Conservation (phyloP, 2,797 vertebrate species). For the Clarias laeviceps region DNA sequence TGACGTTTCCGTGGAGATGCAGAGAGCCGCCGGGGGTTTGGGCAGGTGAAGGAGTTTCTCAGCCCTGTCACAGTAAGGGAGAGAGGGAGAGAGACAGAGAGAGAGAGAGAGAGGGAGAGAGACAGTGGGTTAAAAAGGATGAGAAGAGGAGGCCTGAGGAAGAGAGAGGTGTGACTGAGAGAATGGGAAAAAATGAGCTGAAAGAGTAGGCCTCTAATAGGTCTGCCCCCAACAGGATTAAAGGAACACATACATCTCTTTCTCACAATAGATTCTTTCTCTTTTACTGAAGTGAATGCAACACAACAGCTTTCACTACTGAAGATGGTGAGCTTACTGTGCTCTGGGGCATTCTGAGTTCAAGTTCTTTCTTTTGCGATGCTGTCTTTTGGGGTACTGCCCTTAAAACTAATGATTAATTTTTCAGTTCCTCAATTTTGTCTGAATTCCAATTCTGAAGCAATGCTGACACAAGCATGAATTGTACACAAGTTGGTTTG, state of each 20-base stretch:
- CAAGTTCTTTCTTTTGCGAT: constrained; percentile 37
- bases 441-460: neutral
- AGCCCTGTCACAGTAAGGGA: constrained; percentile 55
- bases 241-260: constrained; percentile 64
- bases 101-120: constrained; percentile 55
- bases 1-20: constrained; percentile 65
- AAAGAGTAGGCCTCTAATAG: constrained; percentile 42
- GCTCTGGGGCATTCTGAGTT: constrained; percentile 54
- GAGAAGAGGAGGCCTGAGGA: neutral
- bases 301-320: constrained; percentile 57
- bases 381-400: constrained; percentile 3
- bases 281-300: constrained; percentile 63
- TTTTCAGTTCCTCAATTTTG: constrained; percentile 32
- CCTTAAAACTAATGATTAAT: constrained; percentile 20
- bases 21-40: constrained; percentile 50
- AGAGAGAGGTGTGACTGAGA: constrained; percentile 45
- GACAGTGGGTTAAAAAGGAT: constrained; percentile 17
- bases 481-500: neutral
- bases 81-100: constrained; percentile 22
- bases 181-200: constrained; percentile 44
- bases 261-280: constrained; percentile 60
- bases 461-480: neutral
- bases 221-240: constrained; percentile 58
- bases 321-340: constrained; percentile 61
- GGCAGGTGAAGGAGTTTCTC: constrained; percentile 70